Percentiles rank a stretch among this genome's conserved stretches.
These are phyloP conservation scores for Aethes cnicana DNA, from an alignment of 2,888 invertebrate species.

Conservation along the genomic window DNA sequence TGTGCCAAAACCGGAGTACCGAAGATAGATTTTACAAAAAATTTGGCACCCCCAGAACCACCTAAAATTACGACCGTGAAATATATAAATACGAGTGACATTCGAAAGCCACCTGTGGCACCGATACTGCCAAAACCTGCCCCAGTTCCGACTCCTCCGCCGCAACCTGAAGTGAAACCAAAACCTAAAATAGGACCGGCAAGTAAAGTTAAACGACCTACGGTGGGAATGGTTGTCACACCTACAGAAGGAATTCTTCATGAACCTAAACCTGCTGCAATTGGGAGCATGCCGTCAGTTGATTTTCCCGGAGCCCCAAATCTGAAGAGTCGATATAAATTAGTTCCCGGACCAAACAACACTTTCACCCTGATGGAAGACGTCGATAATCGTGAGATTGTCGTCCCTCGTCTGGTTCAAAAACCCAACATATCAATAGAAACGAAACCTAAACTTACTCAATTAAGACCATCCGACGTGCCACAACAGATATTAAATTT, in stretches of 20 bases:
- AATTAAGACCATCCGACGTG: slow-evolving; percentile 16
- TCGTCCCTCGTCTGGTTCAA: neutral
- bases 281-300: slow-evolving; percentile 41
- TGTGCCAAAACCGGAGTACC: slow-evolving; percentile 68
- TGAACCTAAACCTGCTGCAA: slow-evolving; percentile 28
- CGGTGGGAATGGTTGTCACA: slow-evolving; percentile 36
- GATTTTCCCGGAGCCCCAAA: slow-evolving; percentile 55
- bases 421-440: slow-evolving; percentile 2
- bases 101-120: slow-evolving; percentile 41
- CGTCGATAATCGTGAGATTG: neutral
- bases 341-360: slow-evolving; percentile 71
- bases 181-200: slow-evolving; percentile 71
- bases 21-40: slow-evolving; percentile 53
- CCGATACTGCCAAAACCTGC: slow-evolving; percentile 37
- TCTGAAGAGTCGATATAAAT: slow-evolving; percentile 61
- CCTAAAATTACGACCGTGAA: slow-evolving; percentile 65
- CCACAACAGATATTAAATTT: slow-evolving; percentile 29
- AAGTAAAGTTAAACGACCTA: slow-evolving; percentile 55
- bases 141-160: slow-evolving; percentile 33
- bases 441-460: slow-evolving; percentile 15
- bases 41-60: slow-evolving; percentile 47
- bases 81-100: slow-evolving; percentile 60
- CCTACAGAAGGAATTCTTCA: slow-evolving; percentile 30
- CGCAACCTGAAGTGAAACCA: slow-evolving; percentile 37
- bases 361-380: slow-evolving; percentile 67